Conservation (phyloP, 2,888 invertebrate species). For the Polyommatus iphigenia region DNA sequence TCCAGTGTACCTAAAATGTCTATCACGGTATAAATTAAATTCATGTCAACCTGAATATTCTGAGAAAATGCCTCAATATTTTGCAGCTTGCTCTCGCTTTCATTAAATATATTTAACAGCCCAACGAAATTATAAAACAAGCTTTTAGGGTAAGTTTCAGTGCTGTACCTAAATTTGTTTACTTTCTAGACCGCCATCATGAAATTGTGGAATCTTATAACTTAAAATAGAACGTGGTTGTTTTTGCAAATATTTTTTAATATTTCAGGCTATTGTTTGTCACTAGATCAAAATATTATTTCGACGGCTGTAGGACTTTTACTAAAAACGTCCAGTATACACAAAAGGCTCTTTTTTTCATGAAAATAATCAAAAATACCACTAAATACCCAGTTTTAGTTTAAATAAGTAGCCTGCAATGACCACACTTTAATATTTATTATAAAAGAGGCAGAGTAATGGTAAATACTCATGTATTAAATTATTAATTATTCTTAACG, state of each 20-base stretch:
- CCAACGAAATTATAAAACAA: conserved; percentile 8
- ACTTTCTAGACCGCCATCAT: neutral
- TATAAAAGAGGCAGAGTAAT: no score
- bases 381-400: neutral
- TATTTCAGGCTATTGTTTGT: no score
- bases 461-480: no score
- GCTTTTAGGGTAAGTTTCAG: conserved; percentile 4
- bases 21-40: neutral
- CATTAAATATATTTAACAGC: neutral
- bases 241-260: no score
- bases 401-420: neutral
- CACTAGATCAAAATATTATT: no score
- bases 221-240: no score
- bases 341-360: neutral
- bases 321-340: no score
- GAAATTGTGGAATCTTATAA: neutral
- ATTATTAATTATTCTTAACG: no score
- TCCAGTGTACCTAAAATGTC: neutral
- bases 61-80: conserved; percentile 11
- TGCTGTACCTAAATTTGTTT: neutral
- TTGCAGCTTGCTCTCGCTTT: neutral
- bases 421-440: no score
- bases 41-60: neutral
- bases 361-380: neutral
- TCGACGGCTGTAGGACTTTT: no score